Evolutionary conservation across 2,888 invertebrate genomes (phyloP), one percentile per base, ranked within the genome.

Genomic region (Melinaea marsaeus): DNA sequence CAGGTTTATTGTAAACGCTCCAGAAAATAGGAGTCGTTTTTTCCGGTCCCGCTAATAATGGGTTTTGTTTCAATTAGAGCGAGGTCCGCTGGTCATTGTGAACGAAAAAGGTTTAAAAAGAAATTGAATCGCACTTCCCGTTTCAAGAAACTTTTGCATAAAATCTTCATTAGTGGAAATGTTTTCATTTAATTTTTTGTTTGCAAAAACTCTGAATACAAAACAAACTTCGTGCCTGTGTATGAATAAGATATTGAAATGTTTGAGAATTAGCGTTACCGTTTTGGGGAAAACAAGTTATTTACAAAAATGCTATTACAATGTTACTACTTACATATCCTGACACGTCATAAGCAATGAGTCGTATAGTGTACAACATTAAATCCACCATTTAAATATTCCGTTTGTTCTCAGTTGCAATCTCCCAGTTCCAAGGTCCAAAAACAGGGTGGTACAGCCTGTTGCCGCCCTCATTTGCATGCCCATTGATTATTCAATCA

Each of bases 401-500:
- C 71, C 67, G 70, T 64, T 67, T 70, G 70, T 68, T 69, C 61
- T 59, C 65, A 63, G 62, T 69, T 65, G 67, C 65, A 65, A 62
- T 70, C 66, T 62, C 58, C 58, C 56, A 64, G 69, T 54, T 67
- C 57, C 59, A 66, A 57, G 71, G 65, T 57, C 73, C 69, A 73
- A 76, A 75, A 76, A 72, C 74, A 77, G 78, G 73, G 75, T 72
- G 71, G 69, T 73, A 68, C 77, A 63, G 84, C 84, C 87, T 85
- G 87, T 86, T 86, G 86, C 84, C 82, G 78, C 69, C 68, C 72
- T 74, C 79, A 88, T 88, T 89, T 86, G 84, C 88, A 88, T 89
- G 79, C 78, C 76, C 75, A 89, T 88, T 88, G 88, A 89, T 89
- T 89, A 88, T 89, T 86, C 89, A 88, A 85, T 86, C 78, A 83